These are phyloP conservation scores for Drosophila nebulosa DNA, from an alignment of 1,140 invertebrate genomes.

Conservation along the genomic window DNA sequence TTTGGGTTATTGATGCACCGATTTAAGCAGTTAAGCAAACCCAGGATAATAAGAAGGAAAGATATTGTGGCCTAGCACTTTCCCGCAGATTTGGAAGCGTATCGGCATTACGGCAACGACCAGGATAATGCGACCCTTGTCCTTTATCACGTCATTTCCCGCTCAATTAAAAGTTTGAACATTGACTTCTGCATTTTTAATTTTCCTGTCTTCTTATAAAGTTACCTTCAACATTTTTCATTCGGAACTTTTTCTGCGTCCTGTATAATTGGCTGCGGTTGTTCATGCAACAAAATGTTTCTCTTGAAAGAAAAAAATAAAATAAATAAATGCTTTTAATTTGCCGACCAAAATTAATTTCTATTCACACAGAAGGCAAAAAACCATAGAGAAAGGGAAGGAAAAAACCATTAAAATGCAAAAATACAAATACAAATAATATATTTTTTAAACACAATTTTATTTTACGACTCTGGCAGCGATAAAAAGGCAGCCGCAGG, in stretches of 20 bases:
- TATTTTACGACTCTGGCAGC: constrained; percentile 52
- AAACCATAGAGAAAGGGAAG: not conserved
- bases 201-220: constrained; percentile 52
- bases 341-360: constrained; percentile 28
- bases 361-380: not conserved
- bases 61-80: too few species aligned
- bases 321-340: not conserved
- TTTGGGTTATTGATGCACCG: too few species aligned
- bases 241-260: not conserved
- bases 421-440: constrained; percentile 26
- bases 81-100: too few species aligned
- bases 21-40: too few species aligned
- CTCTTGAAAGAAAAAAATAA: not conserved
- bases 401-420: not conserved
- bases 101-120: too few species aligned
- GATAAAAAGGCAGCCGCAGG: constrained; percentile 46
- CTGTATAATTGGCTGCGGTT: constrained; percentile 21
- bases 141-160: constrained; percentile 17
- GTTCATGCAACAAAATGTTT: constrained; percentile 8
- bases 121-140: constrained; percentile 6
- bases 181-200: constrained; percentile 48
- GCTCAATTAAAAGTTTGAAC: constrained; percentile 66
- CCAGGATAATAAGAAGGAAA: too few species aligned
- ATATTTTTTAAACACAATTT: constrained; percentile 43
- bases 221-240: not conserved